Conservation (phyloP, 2,113 vertebrate species). For the Scortum barcoo region DNA sequence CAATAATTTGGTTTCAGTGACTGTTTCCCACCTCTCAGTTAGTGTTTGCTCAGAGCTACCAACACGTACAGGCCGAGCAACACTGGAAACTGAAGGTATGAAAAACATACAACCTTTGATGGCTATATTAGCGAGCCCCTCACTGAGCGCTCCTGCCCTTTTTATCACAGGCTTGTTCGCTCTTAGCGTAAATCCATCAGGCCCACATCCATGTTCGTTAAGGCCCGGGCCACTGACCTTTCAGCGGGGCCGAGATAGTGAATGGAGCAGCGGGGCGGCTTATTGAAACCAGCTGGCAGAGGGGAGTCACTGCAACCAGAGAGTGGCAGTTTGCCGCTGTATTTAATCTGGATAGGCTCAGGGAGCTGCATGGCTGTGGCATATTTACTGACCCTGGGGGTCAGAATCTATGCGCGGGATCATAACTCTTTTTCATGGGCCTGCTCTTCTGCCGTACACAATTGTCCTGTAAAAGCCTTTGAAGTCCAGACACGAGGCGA, state of each 20-base stretch:
- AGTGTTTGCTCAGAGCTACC: neutral
- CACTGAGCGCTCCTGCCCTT: constrained; percentile 18
- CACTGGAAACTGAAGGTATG: constrained; percentile 19
- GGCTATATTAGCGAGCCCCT: constrained; percentile 47
- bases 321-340: constrained; percentile 75
- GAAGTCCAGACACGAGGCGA: constrained; percentile 69
- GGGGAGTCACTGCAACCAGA: constrained; percentile 68
- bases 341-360: constrained; percentile 77
- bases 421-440: constrained; percentile 80
- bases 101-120: constrained; percentile 64
- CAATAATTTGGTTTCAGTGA: constrained; percentile 23
- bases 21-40: neutral
- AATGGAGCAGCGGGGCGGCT: constrained; percentile 66
- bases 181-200: constrained; percentile 67
- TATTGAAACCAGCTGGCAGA: constrained; percentile 84
- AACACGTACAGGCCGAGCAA: neutral
- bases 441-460: constrained; percentile 69
- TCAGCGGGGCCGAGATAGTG: constrained; percentile 52
- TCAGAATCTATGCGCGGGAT: constrained; percentile 58
- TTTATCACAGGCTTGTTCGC: constrained; percentile 55
- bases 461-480: constrained; percentile 79
- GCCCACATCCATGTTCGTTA: constrained; percentile 49
- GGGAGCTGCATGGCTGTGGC: constrained; percentile 55
- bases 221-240: constrained; percentile 67
- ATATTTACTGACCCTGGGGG: constrained; percentile 75